Conservation (phyloP, 2,888 invertebrate genomes). For the Protonemura montana region DNA sequence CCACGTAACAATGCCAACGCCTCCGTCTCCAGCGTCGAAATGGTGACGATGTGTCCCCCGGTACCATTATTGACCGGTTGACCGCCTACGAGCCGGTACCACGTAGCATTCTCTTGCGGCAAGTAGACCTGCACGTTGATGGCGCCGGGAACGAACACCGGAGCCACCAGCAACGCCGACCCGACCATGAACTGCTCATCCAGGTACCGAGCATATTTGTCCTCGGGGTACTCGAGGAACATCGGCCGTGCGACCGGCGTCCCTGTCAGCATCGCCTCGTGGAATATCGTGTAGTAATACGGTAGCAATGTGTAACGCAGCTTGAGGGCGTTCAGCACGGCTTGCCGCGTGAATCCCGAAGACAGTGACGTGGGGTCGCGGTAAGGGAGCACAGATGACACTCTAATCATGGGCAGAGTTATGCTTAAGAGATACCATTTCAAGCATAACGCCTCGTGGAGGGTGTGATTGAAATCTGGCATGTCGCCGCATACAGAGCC, state of each 20-base stretch:
- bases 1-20: slow-evolving; percentile 46
- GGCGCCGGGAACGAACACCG: slow-evolving; percentile 63
- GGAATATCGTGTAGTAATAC: slow-evolving; percentile 66
- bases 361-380: slow-evolving; percentile 63
- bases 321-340: slow-evolving; percentile 61
- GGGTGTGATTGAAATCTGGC: slow-evolving; percentile 56
- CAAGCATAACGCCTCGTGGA: slow-evolving; percentile 65
- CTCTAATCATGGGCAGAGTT: slow-evolving; percentile 68
- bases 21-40: slow-evolving; percentile 32
- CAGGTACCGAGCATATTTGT: slow-evolving; percentile 60
- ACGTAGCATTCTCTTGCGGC: slow-evolving; percentile 55
- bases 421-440: slow-evolving; percentile 75
- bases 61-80: slow-evolving; percentile 38
- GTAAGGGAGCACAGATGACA: slow-evolving; percentile 59
- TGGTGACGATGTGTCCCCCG: slow-evolving; percentile 8
- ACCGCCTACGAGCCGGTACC: slow-evolving; percentile 50
- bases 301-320: slow-evolving; percentile 64
- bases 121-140: slow-evolving; percentile 62
- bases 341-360: slow-evolving; percentile 58
- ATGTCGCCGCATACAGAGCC: slow-evolving; percentile 68
- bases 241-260: slow-evolving; percentile 67
- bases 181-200: slow-evolving; percentile 71
- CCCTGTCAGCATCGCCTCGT: slow-evolving; percentile 56
- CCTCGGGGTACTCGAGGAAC: slow-evolving; percentile 68
- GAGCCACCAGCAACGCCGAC: slow-evolving; percentile 66